These are phyloP conservation scores for Lichenostomus cassidix DNA, from an alignment of 2,113 vertebrate genomes.

Conservation along the genomic window DNA sequence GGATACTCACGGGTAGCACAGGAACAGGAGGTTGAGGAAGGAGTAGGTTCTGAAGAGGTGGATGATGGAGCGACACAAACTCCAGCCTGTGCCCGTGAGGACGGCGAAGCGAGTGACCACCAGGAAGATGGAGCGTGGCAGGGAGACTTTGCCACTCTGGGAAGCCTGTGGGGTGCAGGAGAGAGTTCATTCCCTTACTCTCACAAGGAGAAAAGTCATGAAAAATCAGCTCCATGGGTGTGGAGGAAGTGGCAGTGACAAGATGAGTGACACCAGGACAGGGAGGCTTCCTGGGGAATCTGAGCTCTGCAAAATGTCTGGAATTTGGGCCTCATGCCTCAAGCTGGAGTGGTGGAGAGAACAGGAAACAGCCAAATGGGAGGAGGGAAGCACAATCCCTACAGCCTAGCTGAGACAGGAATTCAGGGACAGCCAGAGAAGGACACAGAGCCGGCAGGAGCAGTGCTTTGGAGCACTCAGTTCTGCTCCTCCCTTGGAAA, in stretches of 20 bases:
- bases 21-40: constrained; percentile 94
- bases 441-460: neutral
- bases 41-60: constrained; percentile 96
- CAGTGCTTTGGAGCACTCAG: rapidly evolving
- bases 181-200: neutral
- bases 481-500: neutral
- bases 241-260: neutral
- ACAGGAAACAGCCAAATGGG: neutral
- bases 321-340: neutral
- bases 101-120: constrained; percentile 93
- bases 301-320: neutral
- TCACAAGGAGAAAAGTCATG: neutral
- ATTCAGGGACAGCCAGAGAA: neutral
- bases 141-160: constrained; percentile 90
- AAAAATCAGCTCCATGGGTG: no score
- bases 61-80: constrained; percentile 92
- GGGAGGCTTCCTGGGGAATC: neutral
- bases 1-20: constrained; percentile 96
- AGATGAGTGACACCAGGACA: neutral
- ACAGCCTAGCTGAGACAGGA: neutral
- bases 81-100: constrained; percentile 94
- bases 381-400: neutral
- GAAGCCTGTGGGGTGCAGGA: constrained; percentile 82
- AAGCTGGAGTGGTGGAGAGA: neutral
- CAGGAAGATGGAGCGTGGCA: constrained; percentile 90